phyloP scores from a whole-genome alignment of 2,113 vertebrate genomes.

The Ploceus nigricollis region DNA sequence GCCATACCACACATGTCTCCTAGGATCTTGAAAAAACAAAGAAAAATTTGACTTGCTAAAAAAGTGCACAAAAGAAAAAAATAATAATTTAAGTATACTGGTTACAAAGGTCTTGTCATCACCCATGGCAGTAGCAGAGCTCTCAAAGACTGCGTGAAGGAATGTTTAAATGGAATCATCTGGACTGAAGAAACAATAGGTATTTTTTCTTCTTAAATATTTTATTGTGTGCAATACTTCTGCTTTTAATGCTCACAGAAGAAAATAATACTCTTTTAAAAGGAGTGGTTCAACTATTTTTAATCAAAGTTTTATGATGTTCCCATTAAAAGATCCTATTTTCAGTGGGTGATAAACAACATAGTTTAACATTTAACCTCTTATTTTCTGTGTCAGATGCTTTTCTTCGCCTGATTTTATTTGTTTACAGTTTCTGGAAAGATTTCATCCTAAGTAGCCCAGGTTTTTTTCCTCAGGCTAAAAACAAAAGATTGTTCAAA shows the following conservation, averaged over 20 bases:
- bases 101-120: fast-evolving
- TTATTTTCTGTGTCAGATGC: neutral
- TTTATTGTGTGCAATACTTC: neutral
- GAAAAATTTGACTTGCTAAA: neutral
- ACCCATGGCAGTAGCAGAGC: neutral
- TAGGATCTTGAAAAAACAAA: neutral
- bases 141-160: neutral
- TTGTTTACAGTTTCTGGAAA: neutral
- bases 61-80: neutral
- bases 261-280: neutral
- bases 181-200: neutral
- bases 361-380: neutral
- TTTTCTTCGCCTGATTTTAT: neutral
- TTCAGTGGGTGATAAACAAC: neutral
- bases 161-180: neutral
- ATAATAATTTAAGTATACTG: fast-evolving
- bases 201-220: neutral
- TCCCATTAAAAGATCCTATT: neutral
- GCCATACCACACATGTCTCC: fast-evolving
- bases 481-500: neutral
- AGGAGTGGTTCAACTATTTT: neutral
- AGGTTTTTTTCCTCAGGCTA: neutral
- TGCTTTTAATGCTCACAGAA: neutral
- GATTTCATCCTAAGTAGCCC: neutral
- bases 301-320: neutral